A percentile compares a stretch with the other conserved stretches of the same genome.
phyloP scores from a whole-genome alignment of 2,113 vertebrate genomes.

The Bos javanicus region DNA sequence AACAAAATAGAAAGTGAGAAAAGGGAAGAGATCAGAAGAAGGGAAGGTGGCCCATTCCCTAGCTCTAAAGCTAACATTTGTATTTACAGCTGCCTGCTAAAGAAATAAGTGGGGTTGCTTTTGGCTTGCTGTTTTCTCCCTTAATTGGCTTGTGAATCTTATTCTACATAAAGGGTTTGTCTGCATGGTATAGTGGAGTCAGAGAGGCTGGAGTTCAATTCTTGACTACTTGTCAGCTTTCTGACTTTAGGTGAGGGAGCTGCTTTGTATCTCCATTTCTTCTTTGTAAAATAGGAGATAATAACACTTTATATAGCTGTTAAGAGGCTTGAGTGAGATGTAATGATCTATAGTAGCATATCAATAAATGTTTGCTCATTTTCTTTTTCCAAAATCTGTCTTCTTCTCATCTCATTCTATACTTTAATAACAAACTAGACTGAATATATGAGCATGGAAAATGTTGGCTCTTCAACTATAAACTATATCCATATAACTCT shows the following conservation, averaged over 20 bases:
- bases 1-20: not conserved
- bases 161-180: not conserved
- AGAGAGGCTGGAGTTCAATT: not conserved
- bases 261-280: not conserved
- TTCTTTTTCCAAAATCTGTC: not conserved
- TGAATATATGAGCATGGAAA: not conserved
- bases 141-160: not conserved
- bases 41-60: not conserved
- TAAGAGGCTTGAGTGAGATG: not conserved
- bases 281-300: not conserved
- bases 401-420: not conserved
- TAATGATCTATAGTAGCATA: not conserved
- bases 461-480: not conserved
- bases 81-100: not conserved
- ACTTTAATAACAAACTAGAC: not conserved
- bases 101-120: not conserved
- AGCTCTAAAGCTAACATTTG: not conserved
- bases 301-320: not conserved
- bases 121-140: not conserved
- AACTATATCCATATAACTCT: not conserved
- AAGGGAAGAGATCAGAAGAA: not conserved
- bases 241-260: not conserved
- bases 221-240: not conserved
- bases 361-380: not conserved
- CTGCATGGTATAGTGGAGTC: not conserved